Evolutionary conservation across 2,888 invertebrate species (phyloP), one percentile per base, ranked within the genome.

Genomic region (Ferrisia virgata): DNA sequence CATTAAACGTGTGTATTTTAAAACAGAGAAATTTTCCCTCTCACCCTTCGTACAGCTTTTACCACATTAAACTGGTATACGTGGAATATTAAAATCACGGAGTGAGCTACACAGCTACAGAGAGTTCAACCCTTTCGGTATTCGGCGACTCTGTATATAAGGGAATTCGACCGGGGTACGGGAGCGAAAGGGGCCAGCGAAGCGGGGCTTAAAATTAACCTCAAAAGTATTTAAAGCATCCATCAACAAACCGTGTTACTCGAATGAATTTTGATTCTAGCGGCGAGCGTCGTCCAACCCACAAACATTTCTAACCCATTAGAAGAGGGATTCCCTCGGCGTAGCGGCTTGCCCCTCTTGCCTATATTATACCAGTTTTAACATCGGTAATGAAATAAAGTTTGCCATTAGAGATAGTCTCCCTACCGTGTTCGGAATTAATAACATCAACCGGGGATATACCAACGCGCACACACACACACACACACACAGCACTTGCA

Each of bases 291-390:
- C 83, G 83, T 83, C 43, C 83, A 83, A 83, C 83, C 83, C 83
- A 83, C 83, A 83, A 83, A 83, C 83, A 83, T 83, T 83, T 83
- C 83, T 83, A 83, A 83, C 83, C 83, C 83, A 83, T 83, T 83
- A 83, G 76, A 83, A 83, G 83, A 83, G 76, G 83, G 83, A 83
- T 83, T 83, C 83, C 76, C 83, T 83, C 11, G 31, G 83, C 83
- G 83, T 47, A 72, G 40, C 76, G 47, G 25, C 40, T 40, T 31
- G 76, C 72, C 83, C 83, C 39, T 39, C 72, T 31, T 43, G 53
- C 31, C 83, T 47, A 83, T 43, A 83, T 83, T 83, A 83, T 83
- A 83, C 83, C 83, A 83, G 83, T 83, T 83, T 83, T 83, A 83
- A 83, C 83, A 83, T 83, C 83, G 83, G 83, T 83, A 83, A 83